Conservation (phyloP, 92 coral and sea anemone species). For the Palythoa heliodiscus region DNA sequence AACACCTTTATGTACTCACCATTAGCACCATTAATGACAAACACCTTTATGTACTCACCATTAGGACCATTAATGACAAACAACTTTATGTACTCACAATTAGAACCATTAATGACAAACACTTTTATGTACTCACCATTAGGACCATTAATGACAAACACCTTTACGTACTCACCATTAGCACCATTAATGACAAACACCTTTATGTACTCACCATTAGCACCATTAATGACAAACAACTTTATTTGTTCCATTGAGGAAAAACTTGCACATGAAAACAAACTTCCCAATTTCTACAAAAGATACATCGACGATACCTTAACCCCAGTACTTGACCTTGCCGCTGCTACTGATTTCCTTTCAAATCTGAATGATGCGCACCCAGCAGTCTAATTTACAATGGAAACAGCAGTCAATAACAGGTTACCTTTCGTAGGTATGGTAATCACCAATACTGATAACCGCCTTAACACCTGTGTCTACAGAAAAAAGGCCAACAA, state of each 20-base stretch:
- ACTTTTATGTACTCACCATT: no score
- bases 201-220: background rate
- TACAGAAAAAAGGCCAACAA: no score
- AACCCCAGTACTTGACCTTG: background rate
- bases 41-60: no score
- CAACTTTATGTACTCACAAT: no score
- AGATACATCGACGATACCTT: background rate
- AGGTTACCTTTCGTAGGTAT: background rate
- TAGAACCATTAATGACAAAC: no score
- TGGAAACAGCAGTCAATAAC: background rate
- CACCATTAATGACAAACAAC: background rate
- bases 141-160: no score
- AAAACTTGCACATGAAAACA: background rate
- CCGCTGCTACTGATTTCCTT: background rate
- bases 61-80: no score
- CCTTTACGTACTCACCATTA: no score
- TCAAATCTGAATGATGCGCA: background rate
- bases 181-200: no score
- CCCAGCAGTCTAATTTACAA: background rate
- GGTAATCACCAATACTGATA: background rate
- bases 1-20: background rate
- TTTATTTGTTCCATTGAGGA: slow-evolving; percentile 4
- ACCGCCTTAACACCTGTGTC: no score
- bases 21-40: no score
- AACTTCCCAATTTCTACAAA: background rate